phyloP scores from a whole-genome alignment of 2,797 vertebrate species.

The Emydoidea blandingii region DNA sequence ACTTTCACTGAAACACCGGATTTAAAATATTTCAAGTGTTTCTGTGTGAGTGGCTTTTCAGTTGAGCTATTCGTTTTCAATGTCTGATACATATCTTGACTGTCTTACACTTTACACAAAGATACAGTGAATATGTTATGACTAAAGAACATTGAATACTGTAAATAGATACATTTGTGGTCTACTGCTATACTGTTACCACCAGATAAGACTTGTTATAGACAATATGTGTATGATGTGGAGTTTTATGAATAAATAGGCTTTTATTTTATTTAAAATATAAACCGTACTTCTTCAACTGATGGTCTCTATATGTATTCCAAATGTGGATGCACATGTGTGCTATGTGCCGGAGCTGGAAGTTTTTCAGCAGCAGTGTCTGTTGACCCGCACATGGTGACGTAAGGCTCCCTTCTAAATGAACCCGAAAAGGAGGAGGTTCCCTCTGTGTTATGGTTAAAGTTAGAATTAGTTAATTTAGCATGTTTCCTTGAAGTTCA shows the following conservation, averaged over 20 bases:
- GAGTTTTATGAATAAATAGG: background rate
- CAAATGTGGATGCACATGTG: too few relatives aligned
- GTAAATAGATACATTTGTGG: background rate
- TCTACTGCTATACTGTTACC: background rate
- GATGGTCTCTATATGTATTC: too few relatives aligned
- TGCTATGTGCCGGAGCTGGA: too few relatives aligned
- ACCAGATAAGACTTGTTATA: background rate
- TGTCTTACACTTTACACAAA: background rate
- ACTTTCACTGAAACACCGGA: background rate
- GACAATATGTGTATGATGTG: background rate
- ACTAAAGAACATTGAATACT: background rate
- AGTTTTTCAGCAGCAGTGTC: too few relatives aligned
- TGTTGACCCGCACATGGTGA: too few relatives aligned
- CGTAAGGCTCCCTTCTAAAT: background rate
- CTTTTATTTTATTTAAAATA: background rate
- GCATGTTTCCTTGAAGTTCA: background rate
- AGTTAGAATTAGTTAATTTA: background rate
- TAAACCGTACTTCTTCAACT: background rate
- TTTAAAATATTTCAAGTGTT: background rate
- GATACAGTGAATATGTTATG: background rate
- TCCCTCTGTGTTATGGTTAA: background rate
- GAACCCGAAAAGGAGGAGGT: background rate
- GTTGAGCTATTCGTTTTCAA: background rate
- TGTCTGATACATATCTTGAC: background rate
- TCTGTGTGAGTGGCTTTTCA: background rate